Evolutionary conservation across 92 coral and sea anemone species (phyloP).

Genomic region (Siderastrea radians): DNA sequence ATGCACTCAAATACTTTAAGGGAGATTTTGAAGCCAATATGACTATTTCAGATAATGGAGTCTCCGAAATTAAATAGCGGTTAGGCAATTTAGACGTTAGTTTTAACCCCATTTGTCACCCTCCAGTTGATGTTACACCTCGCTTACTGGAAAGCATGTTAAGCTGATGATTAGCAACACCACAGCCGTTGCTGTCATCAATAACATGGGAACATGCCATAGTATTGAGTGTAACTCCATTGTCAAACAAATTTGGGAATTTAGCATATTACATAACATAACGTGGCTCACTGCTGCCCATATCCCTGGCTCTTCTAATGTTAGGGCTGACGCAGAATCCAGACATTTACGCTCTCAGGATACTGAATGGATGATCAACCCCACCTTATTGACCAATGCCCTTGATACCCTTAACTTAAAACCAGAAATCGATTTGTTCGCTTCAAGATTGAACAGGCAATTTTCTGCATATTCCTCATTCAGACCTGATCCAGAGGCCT

Average conservation of each 20-base stretch:
- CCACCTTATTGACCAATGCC: conserved; percentile 19
- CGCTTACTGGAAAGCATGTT: conserved; percentile 60
- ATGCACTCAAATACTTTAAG: conserved; percentile 34
- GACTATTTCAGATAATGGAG: conserved; percentile 33
- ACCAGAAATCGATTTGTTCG: conserved; percentile 68
- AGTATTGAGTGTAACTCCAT: conserved; percentile 29
- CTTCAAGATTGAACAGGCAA: conserved; percentile 64
- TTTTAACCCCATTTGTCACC: conserved; percentile 37
- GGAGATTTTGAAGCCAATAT: conserved; percentile 47
- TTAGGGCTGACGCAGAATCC: conserved; percentile 67
- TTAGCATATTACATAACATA: conserved; percentile 39
- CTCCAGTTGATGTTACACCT: conserved; percentile 42
- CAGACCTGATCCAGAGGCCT: conserved; percentile 66
- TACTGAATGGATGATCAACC: conserved; percentile 64
- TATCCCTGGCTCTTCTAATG: conserved; percentile 57
- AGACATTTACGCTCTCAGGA: conserved; percentile 38
- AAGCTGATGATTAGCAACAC: conserved; percentile 69
- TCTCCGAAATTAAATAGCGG: conserved; percentile 49
- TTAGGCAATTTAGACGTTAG: conserved; percentile 15
- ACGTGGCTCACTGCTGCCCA: conserved; percentile 72
- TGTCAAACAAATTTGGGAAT: conserved; percentile 59
- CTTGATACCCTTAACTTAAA: conserved; percentile 42
- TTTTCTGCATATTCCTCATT: conserved; percentile 51
- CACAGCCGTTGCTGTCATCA: conserved; percentile 62
- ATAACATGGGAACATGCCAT: conserved; percentile 75